Evolutionary conservation across 2,113 vertebrate species (phyloP), one percentile per base, ranked within the genome.

Genomic region (Lamprologus callipterus): DNA sequence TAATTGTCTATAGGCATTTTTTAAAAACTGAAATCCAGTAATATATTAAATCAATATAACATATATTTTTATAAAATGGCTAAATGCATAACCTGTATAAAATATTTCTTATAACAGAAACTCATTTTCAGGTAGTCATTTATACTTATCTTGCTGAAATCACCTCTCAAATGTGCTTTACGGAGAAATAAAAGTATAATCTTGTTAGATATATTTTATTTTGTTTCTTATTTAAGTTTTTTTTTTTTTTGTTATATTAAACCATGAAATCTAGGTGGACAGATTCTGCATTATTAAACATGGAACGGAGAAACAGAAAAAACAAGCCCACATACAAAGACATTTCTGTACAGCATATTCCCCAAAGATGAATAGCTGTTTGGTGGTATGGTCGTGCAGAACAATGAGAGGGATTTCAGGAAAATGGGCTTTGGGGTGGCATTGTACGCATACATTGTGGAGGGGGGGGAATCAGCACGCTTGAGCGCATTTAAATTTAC

Each of bases 401-500:
- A 96, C 96, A 96, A 96, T 96, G 95, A 96, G 94, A 96, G 92
- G 95, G 95, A 96, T 95, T 95, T 96, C 93, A 95, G 96, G 96
- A 96, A 96, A 96, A 97, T 96, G 95, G 95, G 96, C 96, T 96
- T 97, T 96, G 95, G 95, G 95, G 94, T 95, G 94, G 94, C 94
- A 96, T 95, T 96, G 95, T 95, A 89, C 95, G 95, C 95, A 96
- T 96, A 96, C 96, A 96, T 96, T 95, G 96, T 89, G 91, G 93
- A 93, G 91, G 58, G 63, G 89, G 90, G 88, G 88, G 91, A 87
- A 95, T 95, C 97, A 97, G 94, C 98, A 99, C 97, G 98, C 97
- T 98, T 98, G 97, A 98, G 97, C 96, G 98, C 98, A 99, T 99
- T 99, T 98, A 99, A 99, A 99, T 99, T 99, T 99, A 99, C 99